Evolutionary conservation across 2,113 vertebrate genomes (phyloP).

Genomic region (Smithornis capensis): DNA sequence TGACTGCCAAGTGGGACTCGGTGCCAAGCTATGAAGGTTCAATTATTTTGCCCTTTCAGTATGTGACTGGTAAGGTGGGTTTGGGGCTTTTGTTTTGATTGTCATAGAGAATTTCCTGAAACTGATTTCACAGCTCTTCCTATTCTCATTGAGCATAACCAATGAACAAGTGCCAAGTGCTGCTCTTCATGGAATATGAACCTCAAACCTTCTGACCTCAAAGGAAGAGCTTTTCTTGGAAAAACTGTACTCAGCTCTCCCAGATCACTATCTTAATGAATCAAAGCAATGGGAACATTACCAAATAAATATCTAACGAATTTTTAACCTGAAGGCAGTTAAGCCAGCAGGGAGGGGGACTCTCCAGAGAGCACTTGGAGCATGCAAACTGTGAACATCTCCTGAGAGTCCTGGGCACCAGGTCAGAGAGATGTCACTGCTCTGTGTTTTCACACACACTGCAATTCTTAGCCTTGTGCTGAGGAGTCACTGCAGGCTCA

Average conservation of each 20-base stretch:
- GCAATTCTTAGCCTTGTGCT: neutral
- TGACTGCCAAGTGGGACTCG: neutral
- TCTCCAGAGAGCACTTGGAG: neutral
- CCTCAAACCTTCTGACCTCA: neutral
- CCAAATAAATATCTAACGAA: neutral
- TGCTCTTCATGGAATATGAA: neutral
- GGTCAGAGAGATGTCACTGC: neutral
- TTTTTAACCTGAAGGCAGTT: neutral
- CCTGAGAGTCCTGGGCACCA: neutral
- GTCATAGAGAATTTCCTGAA: neutral
- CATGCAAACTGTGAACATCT: neutral
- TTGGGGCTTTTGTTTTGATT: neutral
- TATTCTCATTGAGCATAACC: neutral
- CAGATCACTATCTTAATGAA: neutral
- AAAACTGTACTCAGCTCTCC: neutral
- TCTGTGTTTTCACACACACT: neutral
- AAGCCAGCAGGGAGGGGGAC: neutral
- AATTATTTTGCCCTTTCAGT: neutral
- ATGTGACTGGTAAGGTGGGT: neutral
- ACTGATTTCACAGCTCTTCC: neutral
- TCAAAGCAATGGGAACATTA: neutral
- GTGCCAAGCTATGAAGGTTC: neutral
- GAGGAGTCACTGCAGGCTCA: neutral
- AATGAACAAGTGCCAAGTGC: neutral
- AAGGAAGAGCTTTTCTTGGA: neutral